Base-by-base conservation (phyloP, 2,888 invertebrate species). In the Chrysotoxum bicinctum region DNA sequence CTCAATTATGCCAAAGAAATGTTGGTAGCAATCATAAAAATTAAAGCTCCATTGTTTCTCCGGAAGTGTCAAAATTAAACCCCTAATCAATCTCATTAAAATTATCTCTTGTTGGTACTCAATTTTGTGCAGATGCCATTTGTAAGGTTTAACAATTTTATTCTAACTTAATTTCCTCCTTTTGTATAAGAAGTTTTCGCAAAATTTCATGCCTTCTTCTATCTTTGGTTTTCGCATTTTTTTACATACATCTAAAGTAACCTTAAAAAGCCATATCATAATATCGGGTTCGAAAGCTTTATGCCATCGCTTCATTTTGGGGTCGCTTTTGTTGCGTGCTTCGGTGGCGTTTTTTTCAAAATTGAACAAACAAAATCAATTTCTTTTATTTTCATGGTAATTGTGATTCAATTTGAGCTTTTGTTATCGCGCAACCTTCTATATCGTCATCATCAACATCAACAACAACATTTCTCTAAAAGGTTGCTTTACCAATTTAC, bases 381-480 rank as follows among this genome's bases (percentile, higher is more conserved):
- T 74, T 74, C 64, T 70, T 70, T 79, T 83, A 76, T 76, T 76
- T 72, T 62, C 66, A 72, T 70, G 50, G 43, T 43, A 80, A 80
- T 72, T 72, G 48, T 75, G 56, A 80, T 84, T 80, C 72, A 54
- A 84, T 82, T 73, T 70, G 48, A 45, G 50, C 43, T 45, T 26
- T 26, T 70, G 60, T 69, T 60, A 69, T 73, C 62, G 52, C 26
- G 21, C 32, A 19, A 10, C 8, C 45, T 1, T 16, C 30, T 75
- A n/a, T 56, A 48, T 58, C 32, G 52, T 56, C 62, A 35, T 52
- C 40, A 64, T 26, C 9, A 30, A 52, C 9, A 30, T 30, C 26
- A 52, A 52, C 52, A 52, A 52, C 52, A 52, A 9, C 16, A 26
- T 10, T 26, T 3, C 45, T 32, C 0, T 19, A 32, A 43, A 30